phyloP scores from a whole-genome alignment of 1,140 invertebrate genomes.

The Ceratoteleas bidentatus region DNA sequence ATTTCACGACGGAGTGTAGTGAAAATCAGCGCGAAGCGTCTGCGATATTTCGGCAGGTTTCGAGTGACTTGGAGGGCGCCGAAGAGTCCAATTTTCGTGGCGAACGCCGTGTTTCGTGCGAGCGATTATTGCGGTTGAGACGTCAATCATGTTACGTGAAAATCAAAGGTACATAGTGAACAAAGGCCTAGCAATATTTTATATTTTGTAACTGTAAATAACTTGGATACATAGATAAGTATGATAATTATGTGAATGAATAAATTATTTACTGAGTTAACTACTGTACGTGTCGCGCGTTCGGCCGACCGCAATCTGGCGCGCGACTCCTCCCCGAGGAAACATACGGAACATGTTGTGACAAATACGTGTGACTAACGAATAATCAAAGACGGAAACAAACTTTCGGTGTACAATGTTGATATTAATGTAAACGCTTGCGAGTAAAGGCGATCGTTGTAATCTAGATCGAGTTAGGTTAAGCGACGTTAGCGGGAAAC shows the following conservation, averaged over 20 bases:
- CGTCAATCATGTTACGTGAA: constrained; percentile 52
- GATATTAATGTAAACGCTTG: constrained; percentile 53
- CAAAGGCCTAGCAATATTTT: constrained; percentile 66
- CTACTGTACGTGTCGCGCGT: too few species aligned
- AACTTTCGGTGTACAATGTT: constrained; percentile 54
- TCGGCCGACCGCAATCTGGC: too few species aligned
- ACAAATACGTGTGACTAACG: constrained; percentile 42
- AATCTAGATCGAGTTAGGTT: constrained; percentile 39
- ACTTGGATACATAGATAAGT: constrained; percentile 64
- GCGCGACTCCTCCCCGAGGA: too few species aligned
- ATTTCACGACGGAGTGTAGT: too few species aligned
- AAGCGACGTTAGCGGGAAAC: constrained; percentile 28
- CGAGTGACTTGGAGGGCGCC: too few species aligned
- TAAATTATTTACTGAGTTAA: too few species aligned
- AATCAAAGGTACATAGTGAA: constrained; percentile 51
- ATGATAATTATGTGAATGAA: too few species aligned
- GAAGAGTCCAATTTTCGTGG: constrained; percentile 41
- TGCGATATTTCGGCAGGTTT: too few species aligned
- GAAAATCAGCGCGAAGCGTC: too few species aligned
- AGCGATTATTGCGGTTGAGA: constrained; percentile 22
- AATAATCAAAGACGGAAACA: constrained; percentile 54
- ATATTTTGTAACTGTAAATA: constrained; percentile 69
- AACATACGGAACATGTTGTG: constrained; percentile 2
- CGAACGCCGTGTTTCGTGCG: constrained; percentile 23
- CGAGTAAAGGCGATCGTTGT: constrained; percentile 51